Evolutionary conservation across 2,888 invertebrate genomes (phyloP).

Genomic region (Biston stratarius): DNA sequence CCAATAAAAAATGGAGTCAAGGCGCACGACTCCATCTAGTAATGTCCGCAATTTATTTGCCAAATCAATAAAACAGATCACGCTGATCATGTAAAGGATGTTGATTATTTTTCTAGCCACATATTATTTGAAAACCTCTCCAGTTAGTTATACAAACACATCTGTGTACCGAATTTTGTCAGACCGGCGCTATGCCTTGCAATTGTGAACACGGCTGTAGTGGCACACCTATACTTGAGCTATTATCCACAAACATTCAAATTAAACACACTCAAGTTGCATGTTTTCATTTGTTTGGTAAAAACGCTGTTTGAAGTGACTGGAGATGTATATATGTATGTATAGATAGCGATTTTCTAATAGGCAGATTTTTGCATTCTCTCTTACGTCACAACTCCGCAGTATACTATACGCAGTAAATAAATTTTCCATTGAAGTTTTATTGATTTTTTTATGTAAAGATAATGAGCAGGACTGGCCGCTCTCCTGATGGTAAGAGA

Average conservation of each 20-base stretch:
- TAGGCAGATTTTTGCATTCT: slow-evolving; percentile 15
- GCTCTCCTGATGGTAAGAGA: too few species aligned
- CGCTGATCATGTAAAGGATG: slow-evolving; percentile 41
- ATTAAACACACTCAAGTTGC: slow-evolving; percentile 47
- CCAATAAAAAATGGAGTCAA: not conserved
- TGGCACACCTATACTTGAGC: slow-evolving; percentile 45
- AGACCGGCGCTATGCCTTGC: slow-evolving; percentile 42
- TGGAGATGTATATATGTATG: slow-evolving; percentile 21
- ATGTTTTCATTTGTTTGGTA: slow-evolving; percentile 46
- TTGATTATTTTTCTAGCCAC: slow-evolving; percentile 55
- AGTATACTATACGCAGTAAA: too few species aligned
- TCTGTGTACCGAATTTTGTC: slow-evolving; percentile 43
- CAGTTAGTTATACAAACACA: slow-evolving; percentile 52
- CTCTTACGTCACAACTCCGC: not conserved
- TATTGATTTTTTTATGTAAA: too few species aligned
- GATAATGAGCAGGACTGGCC: too few species aligned
- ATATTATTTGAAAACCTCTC: slow-evolving; percentile 60
- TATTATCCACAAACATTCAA: slow-evolving; percentile 57
- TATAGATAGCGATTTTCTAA: slow-evolving; percentile 30
- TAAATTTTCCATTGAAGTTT: too few species aligned
- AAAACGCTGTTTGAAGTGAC: slow-evolving; percentile 40
- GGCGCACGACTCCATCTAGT: not conserved
- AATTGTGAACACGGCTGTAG: slow-evolving; percentile 36
- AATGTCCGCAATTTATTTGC: slow-evolving; percentile 35
- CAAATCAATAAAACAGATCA: slow-evolving; percentile 41